A percentile compares a stretch with the other conserved stretches of the same genome.
These are phyloP conservation scores for Melanocharis versteri DNA, from an alignment of 2,113 vertebrate species.

Conservation along the genomic window DNA sequence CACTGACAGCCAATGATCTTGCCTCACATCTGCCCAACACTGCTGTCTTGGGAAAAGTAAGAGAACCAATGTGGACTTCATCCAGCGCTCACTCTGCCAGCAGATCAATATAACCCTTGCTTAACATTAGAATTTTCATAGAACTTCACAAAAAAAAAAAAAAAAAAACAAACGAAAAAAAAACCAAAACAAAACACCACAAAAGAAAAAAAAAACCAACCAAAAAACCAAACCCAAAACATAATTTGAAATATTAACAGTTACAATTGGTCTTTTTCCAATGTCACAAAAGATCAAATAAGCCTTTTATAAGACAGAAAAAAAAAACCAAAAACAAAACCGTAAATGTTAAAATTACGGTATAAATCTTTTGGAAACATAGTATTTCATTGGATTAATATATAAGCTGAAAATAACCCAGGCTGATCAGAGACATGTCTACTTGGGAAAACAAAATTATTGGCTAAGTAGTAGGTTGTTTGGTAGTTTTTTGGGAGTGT, in stretches of 20 bases:
- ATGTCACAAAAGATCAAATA: not conserved
- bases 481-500: not conserved
- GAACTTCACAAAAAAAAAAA: not conserved
- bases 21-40: not conserved
- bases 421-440: not conserved
- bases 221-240: not conserved
- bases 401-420: not conserved
- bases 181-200: not conserved
- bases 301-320: not conserved
- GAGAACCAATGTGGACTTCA: not conserved
- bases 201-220: not conserved
- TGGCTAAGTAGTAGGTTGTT: rapidly evolving
- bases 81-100: not conserved
- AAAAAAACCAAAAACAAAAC: too few relatives aligned
- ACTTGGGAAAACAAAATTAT: not conserved
- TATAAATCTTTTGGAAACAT: not conserved
- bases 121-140: not conserved
- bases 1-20: not conserved
- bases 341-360: not conserved
- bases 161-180: too few relatives aligned
- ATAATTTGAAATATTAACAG: not conserved
- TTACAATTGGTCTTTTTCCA: not conserved
- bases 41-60: not conserved
- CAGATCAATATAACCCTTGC: not conserved
- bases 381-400: not conserved